phyloP scores from a whole-genome alignment of 2,113 vertebrate species.

The Xiphias gladius region DNA sequence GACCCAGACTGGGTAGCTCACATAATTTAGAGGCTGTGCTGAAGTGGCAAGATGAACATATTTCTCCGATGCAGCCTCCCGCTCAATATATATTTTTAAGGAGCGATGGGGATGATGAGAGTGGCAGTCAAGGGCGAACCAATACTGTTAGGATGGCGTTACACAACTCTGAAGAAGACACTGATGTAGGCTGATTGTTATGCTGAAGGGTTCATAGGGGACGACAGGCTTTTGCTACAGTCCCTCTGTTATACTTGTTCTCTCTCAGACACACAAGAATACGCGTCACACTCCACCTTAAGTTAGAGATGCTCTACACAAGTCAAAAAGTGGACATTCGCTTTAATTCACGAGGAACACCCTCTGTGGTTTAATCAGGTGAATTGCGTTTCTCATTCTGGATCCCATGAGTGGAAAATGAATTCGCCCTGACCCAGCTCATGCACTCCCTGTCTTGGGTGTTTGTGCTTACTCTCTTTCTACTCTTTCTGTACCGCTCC shows the following conservation, averaged over 20 bases:
- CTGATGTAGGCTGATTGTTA: conserved; percentile 10
- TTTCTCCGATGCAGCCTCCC: not conserved
- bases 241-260: not conserved
- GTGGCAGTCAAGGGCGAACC: conserved; percentile 38
- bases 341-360: not conserved
- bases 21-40: conserved; percentile 28
- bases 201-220: not conserved
- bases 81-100: conserved; percentile 51
- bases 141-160: conserved; percentile 1
- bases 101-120: conserved; percentile 41
- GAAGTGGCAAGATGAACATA: conserved; percentile 10
- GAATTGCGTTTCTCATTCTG: conserved; percentile 15
- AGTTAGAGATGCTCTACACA: not conserved
- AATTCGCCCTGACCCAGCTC: conserved; percentile 30
- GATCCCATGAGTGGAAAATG: conserved; percentile 3
- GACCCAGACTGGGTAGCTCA: conserved; percentile 28
- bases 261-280: not conserved
- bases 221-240: not conserved
- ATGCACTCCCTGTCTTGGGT: conserved; percentile 8
- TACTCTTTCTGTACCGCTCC: conserved; percentile 55
- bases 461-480: conserved; percentile 71
- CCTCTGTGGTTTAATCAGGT: not conserved
- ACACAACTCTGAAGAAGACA: conserved; percentile 40
- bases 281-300: no score
- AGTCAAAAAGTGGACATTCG: conserved; percentile 4